Percentiles rank a stretch among this genome's conserved stretches.
phyloP scores from a whole-genome alignment of 2,797 vertebrate species.

The Eospalax fontanierii region DNA sequence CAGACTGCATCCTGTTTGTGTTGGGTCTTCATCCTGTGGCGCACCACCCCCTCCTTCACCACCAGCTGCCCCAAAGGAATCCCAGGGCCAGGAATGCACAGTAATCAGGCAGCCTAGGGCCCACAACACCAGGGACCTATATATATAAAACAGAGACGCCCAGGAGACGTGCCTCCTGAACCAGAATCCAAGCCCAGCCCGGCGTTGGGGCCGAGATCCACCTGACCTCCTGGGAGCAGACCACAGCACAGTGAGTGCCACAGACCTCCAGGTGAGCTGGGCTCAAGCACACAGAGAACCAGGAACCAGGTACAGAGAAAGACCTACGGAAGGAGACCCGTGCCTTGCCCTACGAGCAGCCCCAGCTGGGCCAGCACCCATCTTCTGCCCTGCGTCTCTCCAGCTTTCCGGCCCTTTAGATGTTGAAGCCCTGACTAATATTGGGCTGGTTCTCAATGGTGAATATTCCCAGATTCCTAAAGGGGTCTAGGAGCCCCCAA shows the following conservation, averaged over 20 bases:
- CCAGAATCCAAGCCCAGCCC: background rate
- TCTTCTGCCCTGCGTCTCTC: no score
- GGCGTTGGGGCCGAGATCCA: background rate
- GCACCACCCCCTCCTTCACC: background rate
- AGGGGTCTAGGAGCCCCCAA: background rate
- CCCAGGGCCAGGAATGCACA: constrained; percentile 85
- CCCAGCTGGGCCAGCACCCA: background rate
- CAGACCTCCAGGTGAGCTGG: background rate
- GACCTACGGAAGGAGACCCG: background rate
- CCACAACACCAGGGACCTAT: constrained; percentile 3
- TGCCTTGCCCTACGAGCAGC: background rate
- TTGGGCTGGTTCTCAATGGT: background rate
- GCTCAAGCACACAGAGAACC: background rate
- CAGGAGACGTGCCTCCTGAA: background rate
- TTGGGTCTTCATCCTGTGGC: background rate
- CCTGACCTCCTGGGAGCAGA: background rate
- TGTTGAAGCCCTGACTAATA: no score
- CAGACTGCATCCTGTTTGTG: constrained; percentile 18
- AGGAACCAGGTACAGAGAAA: background rate
- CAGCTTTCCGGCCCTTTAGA: no score
- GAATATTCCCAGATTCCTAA: background rate
- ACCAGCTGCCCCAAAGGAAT: constrained; percentile 75
- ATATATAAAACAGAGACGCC: constrained; percentile 81
- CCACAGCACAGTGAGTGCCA: constrained; percentile 70
- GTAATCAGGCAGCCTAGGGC: background rate